phyloP scores from a whole-genome alignment of 2,888 invertebrate species.

The Drosophila flavopinicola region DNA sequence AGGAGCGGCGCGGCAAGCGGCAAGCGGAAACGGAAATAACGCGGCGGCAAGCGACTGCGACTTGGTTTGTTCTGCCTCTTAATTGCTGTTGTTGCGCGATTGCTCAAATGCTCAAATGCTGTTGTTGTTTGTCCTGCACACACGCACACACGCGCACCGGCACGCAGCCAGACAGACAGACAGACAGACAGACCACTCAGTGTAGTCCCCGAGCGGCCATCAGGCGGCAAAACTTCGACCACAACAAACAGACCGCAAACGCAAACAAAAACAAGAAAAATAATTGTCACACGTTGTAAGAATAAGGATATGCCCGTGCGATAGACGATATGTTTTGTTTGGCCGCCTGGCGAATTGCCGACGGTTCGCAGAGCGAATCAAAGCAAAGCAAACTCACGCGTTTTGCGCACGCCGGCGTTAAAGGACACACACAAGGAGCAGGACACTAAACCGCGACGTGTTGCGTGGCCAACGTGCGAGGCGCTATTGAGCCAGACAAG shows the following conservation, averaged over 20 bases:
- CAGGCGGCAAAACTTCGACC: conserved; percentile 33
- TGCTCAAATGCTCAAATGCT: conserved; percentile 9
- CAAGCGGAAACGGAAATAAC: conserved; percentile 55
- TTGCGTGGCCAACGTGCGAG: conserved; percentile 63
- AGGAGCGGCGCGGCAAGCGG: conserved; percentile 22
- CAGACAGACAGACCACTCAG: conserved; percentile 11
- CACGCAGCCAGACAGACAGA: conserved; percentile 1
- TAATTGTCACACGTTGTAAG: conserved; percentile 1
- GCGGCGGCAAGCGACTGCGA: conserved; percentile 31
- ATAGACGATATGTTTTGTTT: neutral
- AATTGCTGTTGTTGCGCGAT: conserved; percentile 1
- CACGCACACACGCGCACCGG: conserved; percentile 1
- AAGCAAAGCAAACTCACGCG: conserved; percentile 35
- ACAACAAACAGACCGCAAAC: conserved; percentile 44
- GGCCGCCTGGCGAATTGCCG: conserved; percentile 21
- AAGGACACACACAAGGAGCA: conserved; percentile 2
- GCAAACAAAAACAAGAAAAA: conserved; percentile 42
- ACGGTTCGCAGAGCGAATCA: conserved; percentile 40
- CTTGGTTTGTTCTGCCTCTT: no score
- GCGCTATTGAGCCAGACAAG: conserved; percentile 59
- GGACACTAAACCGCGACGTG: conserved; percentile 41
- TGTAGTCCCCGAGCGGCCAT: conserved; percentile 48
- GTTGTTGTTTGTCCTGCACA: conserved; percentile 18
- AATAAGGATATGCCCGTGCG: conserved; percentile 1
- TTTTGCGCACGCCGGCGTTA: conserved; percentile 41